These are phyloP conservation scores for Xylocampa areola DNA, from an alignment of 2,888 invertebrate species.

Conservation along the genomic window DNA sequence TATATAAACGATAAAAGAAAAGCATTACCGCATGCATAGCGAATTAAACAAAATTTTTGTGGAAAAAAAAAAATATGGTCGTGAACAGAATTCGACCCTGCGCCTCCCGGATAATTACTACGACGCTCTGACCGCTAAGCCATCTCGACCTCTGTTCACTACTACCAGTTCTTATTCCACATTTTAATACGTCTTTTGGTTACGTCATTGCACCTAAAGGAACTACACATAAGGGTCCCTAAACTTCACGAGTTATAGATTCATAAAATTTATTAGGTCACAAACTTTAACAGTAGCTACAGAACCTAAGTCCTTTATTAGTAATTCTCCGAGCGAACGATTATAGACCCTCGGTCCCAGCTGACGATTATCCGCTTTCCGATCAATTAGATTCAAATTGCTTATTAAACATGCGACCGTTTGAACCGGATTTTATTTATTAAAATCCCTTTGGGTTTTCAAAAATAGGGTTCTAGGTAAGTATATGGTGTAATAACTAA, in stretches of 20 bases:
- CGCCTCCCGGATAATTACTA: too few species aligned
- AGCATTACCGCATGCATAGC: too few species aligned
- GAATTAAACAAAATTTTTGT: too few species aligned
- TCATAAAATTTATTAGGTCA: constrained; percentile 40
- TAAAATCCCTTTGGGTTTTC: neutral
- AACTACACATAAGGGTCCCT: neutral
- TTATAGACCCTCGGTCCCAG: constrained; percentile 46
- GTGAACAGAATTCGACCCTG: too few species aligned
- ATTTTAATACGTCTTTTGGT: too few species aligned
- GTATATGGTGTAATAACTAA: neutral
- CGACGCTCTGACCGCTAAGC: too few species aligned
- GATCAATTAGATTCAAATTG: constrained; percentile 47
- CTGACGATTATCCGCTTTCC: constrained; percentile 46
- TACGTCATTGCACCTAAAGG: too few species aligned
- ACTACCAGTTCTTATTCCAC: too few species aligned
- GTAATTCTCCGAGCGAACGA: constrained; percentile 43
- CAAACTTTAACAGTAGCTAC: neutral
- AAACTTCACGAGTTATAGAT: constrained; percentile 10
- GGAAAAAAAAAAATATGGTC: too few species aligned
- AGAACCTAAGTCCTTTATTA: constrained; percentile 23
- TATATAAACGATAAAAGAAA: too few species aligned
- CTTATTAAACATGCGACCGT: constrained; percentile 25
- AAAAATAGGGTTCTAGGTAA: neutral
- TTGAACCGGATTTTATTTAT: constrained; percentile 37
- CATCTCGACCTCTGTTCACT: too few species aligned